Conservation (phyloP, 2,888 invertebrate genomes). For the Yponomeuta malinellus region DNA sequence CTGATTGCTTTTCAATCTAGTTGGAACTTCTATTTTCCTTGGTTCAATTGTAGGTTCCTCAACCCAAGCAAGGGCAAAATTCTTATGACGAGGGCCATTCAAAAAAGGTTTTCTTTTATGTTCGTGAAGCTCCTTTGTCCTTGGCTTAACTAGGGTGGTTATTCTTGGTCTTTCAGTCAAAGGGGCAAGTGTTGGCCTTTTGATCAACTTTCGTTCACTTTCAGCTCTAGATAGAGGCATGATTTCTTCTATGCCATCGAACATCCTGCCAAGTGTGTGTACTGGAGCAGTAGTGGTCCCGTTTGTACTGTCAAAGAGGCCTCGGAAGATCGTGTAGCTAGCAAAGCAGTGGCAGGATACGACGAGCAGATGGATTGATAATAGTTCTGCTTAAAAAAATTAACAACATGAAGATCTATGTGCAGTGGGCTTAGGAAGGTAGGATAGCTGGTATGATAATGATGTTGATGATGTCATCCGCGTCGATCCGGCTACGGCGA, state of each 20-base stretch:
- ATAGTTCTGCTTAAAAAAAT: background rate
- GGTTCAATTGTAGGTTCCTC: background rate
- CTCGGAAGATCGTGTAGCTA: background rate
- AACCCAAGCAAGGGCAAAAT: background rate
- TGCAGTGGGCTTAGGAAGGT: background rate
- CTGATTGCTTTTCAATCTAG: background rate
- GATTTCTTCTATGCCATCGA: background rate
- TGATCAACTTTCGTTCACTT: background rate
- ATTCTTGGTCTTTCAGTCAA: background rate
- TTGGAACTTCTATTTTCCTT: background rate
- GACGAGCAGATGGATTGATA: background rate
- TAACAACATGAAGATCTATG: background rate
- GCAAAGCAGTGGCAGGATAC: constrained; percentile 2
- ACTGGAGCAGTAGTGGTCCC: background rate
- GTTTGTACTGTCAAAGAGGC: background rate
- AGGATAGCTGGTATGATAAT: too few species aligned
- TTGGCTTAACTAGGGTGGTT: background rate
- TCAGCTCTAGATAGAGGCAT: background rate
- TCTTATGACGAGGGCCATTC: background rate
- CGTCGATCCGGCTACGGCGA: too few species aligned
- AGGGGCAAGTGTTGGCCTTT: background rate
- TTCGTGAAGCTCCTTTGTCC: background rate
- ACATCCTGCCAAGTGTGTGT: background rate
- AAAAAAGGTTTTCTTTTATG: background rate
- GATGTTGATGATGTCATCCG: too few species aligned